These are phyloP conservation scores for Zelostemma sp. DNA, from an alignment of 1,140 invertebrate genomes.

Conservation along the genomic window DNA sequence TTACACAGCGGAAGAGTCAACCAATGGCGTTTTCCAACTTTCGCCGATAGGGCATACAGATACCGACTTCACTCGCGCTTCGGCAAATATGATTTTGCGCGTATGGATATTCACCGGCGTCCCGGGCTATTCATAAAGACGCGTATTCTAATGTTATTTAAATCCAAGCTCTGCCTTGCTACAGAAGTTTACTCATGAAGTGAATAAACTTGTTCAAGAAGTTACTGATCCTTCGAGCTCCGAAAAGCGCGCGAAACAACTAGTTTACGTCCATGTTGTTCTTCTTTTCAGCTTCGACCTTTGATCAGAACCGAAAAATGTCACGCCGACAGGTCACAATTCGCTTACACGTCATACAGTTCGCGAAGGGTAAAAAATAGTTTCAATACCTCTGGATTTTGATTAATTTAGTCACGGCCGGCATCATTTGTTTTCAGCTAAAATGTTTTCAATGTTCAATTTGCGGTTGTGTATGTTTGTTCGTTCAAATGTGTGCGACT, in stretches of 20 bases:
- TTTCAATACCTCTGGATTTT: neutral
- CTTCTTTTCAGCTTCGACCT: no score
- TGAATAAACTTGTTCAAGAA: no score
- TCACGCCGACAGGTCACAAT: no score
- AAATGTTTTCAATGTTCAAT: constrained; percentile 2
- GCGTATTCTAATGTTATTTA: no score
- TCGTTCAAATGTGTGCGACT: neutral
- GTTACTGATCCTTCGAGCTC: no score
- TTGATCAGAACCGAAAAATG: no score
- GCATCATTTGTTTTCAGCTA: neutral
- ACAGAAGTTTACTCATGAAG: no score
- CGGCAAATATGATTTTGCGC: constrained; percentile 29
- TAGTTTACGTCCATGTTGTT: no score
- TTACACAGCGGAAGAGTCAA: constrained; percentile 50
- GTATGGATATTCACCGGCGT: neutral
- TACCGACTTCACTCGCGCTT: constrained; percentile 29
- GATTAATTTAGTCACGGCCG: neutral
- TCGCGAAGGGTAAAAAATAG: no score
- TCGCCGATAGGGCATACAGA: constrained; percentile 27
- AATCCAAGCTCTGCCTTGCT: no score
- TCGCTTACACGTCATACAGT: no score
- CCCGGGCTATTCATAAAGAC: neutral
- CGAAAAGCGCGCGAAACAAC: no score
- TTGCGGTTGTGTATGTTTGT: neutral
- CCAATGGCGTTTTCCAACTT: constrained; percentile 37